Conservation (phyloP, 2,888 invertebrate species). For the Lochmaea crataegi region DNA sequence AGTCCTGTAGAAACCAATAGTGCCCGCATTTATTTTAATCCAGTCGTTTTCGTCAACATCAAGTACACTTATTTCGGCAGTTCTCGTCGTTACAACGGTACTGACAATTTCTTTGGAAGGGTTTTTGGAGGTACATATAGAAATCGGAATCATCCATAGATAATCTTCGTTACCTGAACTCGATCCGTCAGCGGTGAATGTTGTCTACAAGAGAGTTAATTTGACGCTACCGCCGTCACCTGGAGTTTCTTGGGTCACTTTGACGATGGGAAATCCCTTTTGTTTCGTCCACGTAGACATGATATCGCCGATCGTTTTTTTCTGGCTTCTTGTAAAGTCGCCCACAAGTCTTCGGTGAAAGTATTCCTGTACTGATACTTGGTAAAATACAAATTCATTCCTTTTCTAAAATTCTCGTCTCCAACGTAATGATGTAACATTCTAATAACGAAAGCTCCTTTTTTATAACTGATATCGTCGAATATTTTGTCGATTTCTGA, state of each 20-base stretch:
- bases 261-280: constrained; percentile 95
- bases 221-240: constrained; percentile 72
- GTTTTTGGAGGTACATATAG: constrained; percentile 79
- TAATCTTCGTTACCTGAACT: constrained; percentile 68
- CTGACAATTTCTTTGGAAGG: constrained; percentile 66
- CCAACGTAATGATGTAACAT: constrained; percentile 96
- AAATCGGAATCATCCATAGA: constrained; percentile 91
- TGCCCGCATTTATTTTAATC: constrained; percentile 92
- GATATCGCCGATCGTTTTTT: constrained; percentile 87
- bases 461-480: constrained; percentile 96
- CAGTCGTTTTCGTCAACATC: constrained; percentile 79
- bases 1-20: constrained; percentile 85
- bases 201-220: constrained; percentile 82
- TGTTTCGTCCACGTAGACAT: constrained; percentile 98
- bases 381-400: constrained; percentile 90
- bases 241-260: constrained; percentile 62
- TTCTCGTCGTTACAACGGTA: constrained; percentile 63
- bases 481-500: constrained; percentile 97
- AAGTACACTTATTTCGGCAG: constrained; percentile 77
- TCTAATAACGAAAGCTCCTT: constrained; percentile 93
- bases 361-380: constrained; percentile 92
- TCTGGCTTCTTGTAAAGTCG: constrained; percentile 87
- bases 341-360: constrained; percentile 94
- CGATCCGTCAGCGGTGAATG: constrained; percentile 87
- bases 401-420: constrained; percentile 90